A percentile compares a stretch with the other conserved stretches of the same genome.
Conservation (phyloP, 1,140 invertebrate genomes). For the Drosophila cardini region DNA sequence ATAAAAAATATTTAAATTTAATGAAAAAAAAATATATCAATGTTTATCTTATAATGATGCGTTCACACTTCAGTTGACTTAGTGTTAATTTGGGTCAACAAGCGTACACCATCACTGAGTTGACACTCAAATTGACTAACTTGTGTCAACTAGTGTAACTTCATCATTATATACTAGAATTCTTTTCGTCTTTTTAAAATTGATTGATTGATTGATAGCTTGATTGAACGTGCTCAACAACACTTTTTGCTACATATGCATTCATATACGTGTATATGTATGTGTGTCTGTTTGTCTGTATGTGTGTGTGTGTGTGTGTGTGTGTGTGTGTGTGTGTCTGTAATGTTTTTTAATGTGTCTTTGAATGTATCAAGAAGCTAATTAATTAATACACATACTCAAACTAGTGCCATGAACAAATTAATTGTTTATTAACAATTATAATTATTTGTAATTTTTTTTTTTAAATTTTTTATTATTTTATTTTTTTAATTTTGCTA, state of each 20-base stretch:
- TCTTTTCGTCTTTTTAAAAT: conserved; percentile 52
- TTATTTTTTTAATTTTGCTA: not conserved
- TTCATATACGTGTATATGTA: conserved; percentile 5
- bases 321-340: conserved; percentile 25
- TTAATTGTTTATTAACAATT: conserved; percentile 48
- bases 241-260: conserved; percentile 20
- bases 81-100: no score
- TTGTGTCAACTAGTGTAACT: no score
- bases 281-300: conserved; percentile 4
- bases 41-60: no score
- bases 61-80: no score
- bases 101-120: no score
- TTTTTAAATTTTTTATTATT: no score
- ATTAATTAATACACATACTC: conserved; percentile 19
- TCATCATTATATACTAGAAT: conserved; percentile 21
- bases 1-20: conserved; percentile 33
- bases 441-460: conserved; percentile 3
- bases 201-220: conserved; percentile 31
- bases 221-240: conserved; percentile 44
- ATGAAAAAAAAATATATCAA: no score
- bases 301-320: conserved; percentile 7
- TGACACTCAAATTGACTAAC: no score
- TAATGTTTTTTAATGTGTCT: conserved; percentile 21
- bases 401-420: conserved; percentile 62
- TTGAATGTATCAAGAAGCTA: conserved; percentile 13